Evolutionary conservation across 2,888 invertebrate species (phyloP).

Genomic region (Portevinia maculata): DNA sequence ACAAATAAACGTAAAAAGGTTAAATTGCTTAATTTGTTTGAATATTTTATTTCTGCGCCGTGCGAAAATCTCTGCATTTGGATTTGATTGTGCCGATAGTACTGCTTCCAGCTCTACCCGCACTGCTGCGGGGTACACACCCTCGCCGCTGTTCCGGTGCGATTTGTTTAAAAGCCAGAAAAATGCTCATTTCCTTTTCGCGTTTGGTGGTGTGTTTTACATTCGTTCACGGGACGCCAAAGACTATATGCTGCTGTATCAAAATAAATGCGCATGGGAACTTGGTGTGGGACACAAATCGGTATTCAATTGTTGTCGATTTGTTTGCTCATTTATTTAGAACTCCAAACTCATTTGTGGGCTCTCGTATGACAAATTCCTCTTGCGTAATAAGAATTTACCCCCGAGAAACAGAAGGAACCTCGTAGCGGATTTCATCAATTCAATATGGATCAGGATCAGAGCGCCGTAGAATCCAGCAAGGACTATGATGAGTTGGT

Average conservation of each 20-base stretch:
- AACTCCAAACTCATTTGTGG: constrained; percentile 50
- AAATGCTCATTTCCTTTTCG: constrained; percentile 36
- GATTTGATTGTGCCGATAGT: constrained; percentile 12
- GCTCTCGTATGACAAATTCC: constrained; percentile 45
- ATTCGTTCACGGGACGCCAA: constrained; percentile 8
- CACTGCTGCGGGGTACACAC: constrained; percentile 22
- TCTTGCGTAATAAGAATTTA: constrained; percentile 9
- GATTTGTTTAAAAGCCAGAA: constrained; percentile 62
- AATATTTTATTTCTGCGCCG: constrained; percentile 35
- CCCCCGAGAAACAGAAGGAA: not conserved
- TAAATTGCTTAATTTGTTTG: constrained; percentile 70
- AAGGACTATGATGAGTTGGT: constrained; percentile 32
- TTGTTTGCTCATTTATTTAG: constrained; percentile 29
- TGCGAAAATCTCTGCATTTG: constrained; percentile 58
- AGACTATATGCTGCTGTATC: not conserved
- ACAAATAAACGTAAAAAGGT: constrained; percentile 21
- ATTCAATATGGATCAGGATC: constrained; percentile 41
- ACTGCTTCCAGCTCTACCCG: not conserved
- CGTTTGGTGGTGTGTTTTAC: constrained; percentile 5
- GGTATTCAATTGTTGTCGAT: constrained; percentile 61
- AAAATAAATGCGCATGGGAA: constrained; percentile 56
- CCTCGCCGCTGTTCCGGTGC: constrained; percentile 13
- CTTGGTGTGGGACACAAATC: constrained; percentile 24
- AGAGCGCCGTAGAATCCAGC: constrained; percentile 20
- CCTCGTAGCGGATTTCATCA: constrained; percentile 41